Conservation (phyloP, 2,113 vertebrate species). For the Aramus guarauna region DNA sequence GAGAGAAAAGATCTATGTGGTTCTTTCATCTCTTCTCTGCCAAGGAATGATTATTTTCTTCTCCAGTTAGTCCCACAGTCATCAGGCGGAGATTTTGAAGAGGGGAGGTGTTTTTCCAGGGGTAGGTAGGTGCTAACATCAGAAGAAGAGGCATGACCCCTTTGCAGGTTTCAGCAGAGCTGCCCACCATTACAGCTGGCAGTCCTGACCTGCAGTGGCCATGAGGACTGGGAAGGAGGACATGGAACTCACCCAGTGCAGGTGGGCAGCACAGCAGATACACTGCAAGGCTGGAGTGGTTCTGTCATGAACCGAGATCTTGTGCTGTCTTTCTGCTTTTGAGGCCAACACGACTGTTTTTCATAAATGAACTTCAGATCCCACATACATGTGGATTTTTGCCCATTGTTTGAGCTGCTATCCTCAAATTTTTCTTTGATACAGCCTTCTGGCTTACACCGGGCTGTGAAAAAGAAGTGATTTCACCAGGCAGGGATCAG, state of each 20-base stretch:
- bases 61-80: neutral
- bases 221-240: neutral
- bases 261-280: neutral
- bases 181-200: rapidly evolving
- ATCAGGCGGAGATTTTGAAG: neutral
- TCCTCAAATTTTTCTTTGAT: neutral
- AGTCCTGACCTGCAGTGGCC: neutral
- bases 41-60: slow-evolving; percentile 1
- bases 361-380: neutral
- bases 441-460: neutral
- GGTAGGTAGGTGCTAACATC: neutral
- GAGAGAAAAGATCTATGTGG: neutral
- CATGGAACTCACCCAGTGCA: rapidly evolving
- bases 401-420: neutral
- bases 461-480: neutral
- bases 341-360: rapidly evolving
- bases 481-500: neutral
- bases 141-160: neutral
- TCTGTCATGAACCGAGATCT: neutral
- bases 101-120: neutral
- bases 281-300: rapidly evolving
- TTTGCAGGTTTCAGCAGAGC: rapidly evolving
- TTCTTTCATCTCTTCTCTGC: neutral
- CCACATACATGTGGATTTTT: neutral
- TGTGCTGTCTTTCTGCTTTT: rapidly evolving